Evolutionary conservation across 2,888 invertebrate genomes (phyloP), one percentile per base, ranked within the genome.

Genomic region (Sepioteuthis lessoniana): DNA sequence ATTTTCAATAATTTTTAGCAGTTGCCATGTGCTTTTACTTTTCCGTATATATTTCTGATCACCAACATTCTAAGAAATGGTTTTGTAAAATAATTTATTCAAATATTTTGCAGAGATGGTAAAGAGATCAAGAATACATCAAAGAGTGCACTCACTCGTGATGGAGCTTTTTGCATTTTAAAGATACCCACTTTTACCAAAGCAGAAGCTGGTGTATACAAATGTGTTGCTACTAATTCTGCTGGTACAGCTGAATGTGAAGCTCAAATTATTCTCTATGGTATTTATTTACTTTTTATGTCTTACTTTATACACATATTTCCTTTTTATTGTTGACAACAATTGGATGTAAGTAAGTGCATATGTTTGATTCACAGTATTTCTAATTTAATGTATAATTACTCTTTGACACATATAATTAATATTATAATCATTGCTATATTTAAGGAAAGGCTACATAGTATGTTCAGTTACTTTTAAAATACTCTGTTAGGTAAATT

Each of bases 221-320:
- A 99, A 98, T 99, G 99, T 98, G 98, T 98, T 97, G 99, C 99
- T 94, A 95, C 95, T 94, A 99, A 99, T 97, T 98, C 98, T 95
- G 98, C 99, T 96, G 99, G 99, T 95, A 99, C 99, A 98, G 99
- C 99, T 90, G 96, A 97, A 93, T 96, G 96, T 94, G 92, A 94
- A 37, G 95, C 96, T 94, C 98, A 98, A 94, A 98, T 99, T 47
- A 98, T 98, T 42, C 98, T 99, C 95, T 98, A 99, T 98, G 98
- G 99, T 99, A 76, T 35, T 76, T 76, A 76, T 76, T 10, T 76
- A 35, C 3, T 76, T 76, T 76, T 76, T 76, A n/a, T 76, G 16
- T 19, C 8, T 35, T 10, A 25, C n/a, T 76, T 76, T 76, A n/a
- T 76, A 35, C 16, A 16, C n/a, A 16, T 16, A 13, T 35, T 76